Conservation (phyloP, 2,797 vertebrate species). For the Thalassophryne amazonica region DNA sequence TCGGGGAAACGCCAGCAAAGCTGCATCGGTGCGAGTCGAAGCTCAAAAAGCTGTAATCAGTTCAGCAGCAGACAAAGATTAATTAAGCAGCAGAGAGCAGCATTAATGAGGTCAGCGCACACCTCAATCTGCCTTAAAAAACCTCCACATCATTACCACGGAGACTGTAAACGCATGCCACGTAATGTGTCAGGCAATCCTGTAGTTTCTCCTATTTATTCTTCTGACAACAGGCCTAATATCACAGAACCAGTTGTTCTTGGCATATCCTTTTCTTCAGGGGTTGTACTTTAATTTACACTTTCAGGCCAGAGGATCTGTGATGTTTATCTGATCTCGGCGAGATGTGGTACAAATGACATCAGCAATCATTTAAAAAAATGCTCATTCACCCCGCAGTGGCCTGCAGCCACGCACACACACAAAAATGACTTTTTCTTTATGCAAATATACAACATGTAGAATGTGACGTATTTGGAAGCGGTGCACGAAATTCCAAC, state of each 20-base stretch:
- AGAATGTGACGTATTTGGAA: no score
- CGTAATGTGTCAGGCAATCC: not conserved
- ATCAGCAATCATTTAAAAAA: conserved; percentile 10
- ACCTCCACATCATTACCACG: conserved; percentile 17
- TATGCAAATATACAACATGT: no score
- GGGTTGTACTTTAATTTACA: conserved; percentile 5
- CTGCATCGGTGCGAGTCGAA: conserved; percentile 26
- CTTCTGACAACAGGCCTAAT: no score
- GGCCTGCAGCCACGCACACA: no score
- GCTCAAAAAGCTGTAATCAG: conserved; percentile 63
- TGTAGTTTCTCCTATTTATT: no score
- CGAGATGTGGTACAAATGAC: not conserved
- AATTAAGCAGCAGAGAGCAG: conserved; percentile 56
- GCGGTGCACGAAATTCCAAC: no score
- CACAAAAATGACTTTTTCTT: no score
- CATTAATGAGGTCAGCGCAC: conserved; percentile 59
- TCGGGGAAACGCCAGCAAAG: conserved; percentile 14
- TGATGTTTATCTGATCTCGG: conserved; percentile 6
- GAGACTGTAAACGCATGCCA: conserved; percentile 2
- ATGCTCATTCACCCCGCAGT: conserved; percentile 2
- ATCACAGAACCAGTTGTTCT: no score
- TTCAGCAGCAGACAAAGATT: conserved; percentile 64
- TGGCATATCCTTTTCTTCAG: conserved; percentile 3
- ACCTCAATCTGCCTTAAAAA: conserved; percentile 42
- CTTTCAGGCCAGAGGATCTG: conserved; percentile 1